These are phyloP conservation scores for Scrobipalpa costella DNA, from an alignment of 2,888 invertebrate species.

Conservation along the genomic window DNA sequence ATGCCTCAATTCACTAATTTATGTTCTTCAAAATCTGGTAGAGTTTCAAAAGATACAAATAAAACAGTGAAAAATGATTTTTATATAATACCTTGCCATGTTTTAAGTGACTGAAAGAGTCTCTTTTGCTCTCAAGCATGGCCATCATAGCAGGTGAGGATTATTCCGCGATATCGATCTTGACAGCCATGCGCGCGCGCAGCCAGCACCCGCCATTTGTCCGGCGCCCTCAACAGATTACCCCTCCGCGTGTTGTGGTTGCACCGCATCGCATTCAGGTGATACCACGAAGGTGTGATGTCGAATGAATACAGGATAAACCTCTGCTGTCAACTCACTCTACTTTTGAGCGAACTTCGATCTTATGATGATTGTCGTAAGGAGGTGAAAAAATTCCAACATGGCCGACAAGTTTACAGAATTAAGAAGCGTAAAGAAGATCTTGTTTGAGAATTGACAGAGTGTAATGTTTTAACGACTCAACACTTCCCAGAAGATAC, in stretches of 20 bases:
- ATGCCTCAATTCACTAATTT: no score
- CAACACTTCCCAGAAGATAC: slow-evolving; percentile 60
- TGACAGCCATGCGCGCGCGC: slow-evolving; percentile 41
- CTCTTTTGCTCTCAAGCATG: slow-evolving; percentile 2
- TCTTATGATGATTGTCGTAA: neutral
- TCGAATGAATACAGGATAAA: slow-evolving; percentile 31
- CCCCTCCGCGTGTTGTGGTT: slow-evolving; percentile 71
- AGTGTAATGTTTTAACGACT: slow-evolving; percentile 66
- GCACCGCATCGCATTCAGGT: slow-evolving; percentile 51
- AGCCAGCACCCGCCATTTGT: slow-evolving; percentile 52
- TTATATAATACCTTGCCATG: no score
- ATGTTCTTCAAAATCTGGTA: no score
- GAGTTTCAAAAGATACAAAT: no score
- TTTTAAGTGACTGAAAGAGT: no score
- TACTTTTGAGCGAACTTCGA: neutral
- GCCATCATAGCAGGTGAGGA: slow-evolving; percentile 38
- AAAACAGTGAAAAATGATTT: no score
- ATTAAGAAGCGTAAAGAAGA: slow-evolving; percentile 3
- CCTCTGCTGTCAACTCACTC: neutral
- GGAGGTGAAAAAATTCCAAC: neutral
- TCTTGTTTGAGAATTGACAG: slow-evolving; percentile 46
- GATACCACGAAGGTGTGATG: slow-evolving; percentile 51
- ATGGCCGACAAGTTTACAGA: neutral
- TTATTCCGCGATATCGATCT: slow-evolving; percentile 66
- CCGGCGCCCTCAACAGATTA: slow-evolving; percentile 52